Conservation (phyloP, 2,113 vertebrate genomes). For the Pandion haliaetus region DNA sequence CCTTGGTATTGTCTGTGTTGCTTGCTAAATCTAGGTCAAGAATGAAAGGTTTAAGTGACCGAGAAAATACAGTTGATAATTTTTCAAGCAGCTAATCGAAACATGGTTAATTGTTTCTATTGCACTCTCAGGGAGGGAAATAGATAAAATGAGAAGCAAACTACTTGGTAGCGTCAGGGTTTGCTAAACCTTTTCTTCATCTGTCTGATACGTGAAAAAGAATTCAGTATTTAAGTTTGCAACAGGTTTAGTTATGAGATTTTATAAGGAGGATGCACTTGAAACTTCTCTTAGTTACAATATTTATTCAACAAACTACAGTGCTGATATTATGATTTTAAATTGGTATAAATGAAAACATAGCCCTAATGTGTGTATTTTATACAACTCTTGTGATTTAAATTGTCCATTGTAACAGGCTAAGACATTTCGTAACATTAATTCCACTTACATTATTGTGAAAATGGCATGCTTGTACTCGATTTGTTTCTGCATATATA, state of each 20-base stretch:
- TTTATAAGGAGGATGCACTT: background rate
- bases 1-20: background rate
- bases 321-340: background rate
- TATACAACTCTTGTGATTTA: background rate
- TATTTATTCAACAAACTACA: background rate
- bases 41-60: slow-evolving; percentile 35
- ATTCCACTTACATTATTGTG: background rate
- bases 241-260: background rate
- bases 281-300: background rate
- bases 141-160: background rate
- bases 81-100: slow-evolving; percentile 51
- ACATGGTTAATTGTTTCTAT: slow-evolving; percentile 29
- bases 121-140: background rate
- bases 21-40: slow-evolving; percentile 22
- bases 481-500: background rate
- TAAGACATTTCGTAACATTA: background rate
- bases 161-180: background rate
- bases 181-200: background rate
- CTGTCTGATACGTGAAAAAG: background rate
- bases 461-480: background rate
- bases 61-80: slow-evolving; percentile 17
- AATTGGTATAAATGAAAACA: background rate
- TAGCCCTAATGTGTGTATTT: background rate
- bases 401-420: background rate
- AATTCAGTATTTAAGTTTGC: background rate